Conservation (phyloP, 2,888 invertebrate genomes). For the Esperia sulphurella region DNA sequence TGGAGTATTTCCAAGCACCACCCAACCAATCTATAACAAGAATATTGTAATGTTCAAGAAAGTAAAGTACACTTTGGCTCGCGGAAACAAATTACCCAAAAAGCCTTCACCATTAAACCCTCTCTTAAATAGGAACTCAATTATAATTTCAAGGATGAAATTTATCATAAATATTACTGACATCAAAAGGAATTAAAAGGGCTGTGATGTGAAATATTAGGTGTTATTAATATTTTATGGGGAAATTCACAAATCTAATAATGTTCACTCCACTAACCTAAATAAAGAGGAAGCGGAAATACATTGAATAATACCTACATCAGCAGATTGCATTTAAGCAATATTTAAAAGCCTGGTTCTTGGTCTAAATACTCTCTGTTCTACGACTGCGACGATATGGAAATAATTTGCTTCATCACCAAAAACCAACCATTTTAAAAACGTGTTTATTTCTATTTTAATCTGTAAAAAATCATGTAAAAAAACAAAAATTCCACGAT, state of each 20-base stretch:
- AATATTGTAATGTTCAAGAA: neutral
- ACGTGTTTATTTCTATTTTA: too few relatives aligned
- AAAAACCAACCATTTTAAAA: too few relatives aligned
- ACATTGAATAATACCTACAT: too few relatives aligned
- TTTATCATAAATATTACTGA: neutral
- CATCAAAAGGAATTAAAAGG: slow-evolving; percentile 7
- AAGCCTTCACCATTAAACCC: slow-evolving; percentile 10
- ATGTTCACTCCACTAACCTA: neutral
- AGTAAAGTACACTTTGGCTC: neutral
- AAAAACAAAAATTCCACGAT: too few relatives aligned
- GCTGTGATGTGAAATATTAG: slow-evolving; percentile 1
- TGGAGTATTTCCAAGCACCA: too few relatives aligned
- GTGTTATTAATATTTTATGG: neutral
- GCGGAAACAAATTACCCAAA: slow-evolving; percentile 7
- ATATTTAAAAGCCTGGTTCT: too few relatives aligned
- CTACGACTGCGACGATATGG: too few relatives aligned
- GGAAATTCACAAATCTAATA: neutral
- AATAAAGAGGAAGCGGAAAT: too few relatives aligned
- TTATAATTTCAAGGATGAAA: slow-evolving; percentile 1
- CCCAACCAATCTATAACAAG: neutral
- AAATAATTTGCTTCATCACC: too few relatives aligned
- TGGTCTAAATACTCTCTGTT: too few relatives aligned
- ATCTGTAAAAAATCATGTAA: too few relatives aligned
- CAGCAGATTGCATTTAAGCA: too few relatives aligned
- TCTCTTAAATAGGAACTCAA: slow-evolving; percentile 12